These are phyloP conservation scores for Hololepta plana DNA, from an alignment of 2,888 invertebrate species.

Conservation along the genomic window DNA sequence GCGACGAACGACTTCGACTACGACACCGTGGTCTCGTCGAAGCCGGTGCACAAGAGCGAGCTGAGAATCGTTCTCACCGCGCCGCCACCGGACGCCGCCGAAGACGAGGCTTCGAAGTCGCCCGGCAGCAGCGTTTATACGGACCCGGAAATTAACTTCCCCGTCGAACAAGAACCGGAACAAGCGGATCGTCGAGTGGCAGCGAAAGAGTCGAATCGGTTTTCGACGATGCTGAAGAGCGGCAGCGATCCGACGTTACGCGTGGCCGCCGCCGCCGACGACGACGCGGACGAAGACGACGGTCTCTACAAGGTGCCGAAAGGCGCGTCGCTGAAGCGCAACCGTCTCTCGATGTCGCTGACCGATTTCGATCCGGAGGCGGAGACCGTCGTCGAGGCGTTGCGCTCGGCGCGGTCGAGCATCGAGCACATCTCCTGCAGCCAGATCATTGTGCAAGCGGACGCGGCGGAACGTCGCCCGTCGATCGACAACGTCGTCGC, in stretches of 20 bases:
- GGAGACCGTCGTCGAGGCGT: slow-evolving; percentile 13
- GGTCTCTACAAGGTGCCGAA: slow-evolving; percentile 24
- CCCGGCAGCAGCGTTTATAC: slow-evolving; percentile 5
- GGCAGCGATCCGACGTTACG: slow-evolving; percentile 23
- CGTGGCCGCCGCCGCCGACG: slow-evolving; percentile 8
- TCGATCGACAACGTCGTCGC: too few relatives aligned
- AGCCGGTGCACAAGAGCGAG: slow-evolving; percentile 16
- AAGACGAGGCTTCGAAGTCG: slow-evolving; percentile 6
- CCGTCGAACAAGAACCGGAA: too few relatives aligned
- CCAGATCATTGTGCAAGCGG: slow-evolving; percentile 13
- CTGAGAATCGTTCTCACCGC: slow-evolving; percentile 16
- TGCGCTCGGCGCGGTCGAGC: slow-evolving; percentile 15
- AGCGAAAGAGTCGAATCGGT: slow-evolving; percentile 9
- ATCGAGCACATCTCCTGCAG: slow-evolving; percentile 25
- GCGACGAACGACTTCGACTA: background rate
- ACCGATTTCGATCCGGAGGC: slow-evolving; percentile 21
- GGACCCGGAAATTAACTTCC: too few relatives aligned
- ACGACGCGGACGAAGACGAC: slow-evolving; percentile 16
- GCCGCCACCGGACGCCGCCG: slow-evolving; percentile 1
- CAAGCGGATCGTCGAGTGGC: too few relatives aligned
- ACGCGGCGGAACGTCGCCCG: slow-evolving; percentile 5
- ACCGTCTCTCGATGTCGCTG: slow-evolving; percentile 22
- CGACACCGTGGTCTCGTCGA: slow-evolving; percentile 1
- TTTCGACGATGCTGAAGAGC: slow-evolving; percentile 16
- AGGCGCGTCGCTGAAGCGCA: slow-evolving; percentile 15